These are phyloP conservation scores for Gymnopithys bicolor DNA, from an alignment of 2,797 vertebrate species.

Conservation along the genomic window DNA sequence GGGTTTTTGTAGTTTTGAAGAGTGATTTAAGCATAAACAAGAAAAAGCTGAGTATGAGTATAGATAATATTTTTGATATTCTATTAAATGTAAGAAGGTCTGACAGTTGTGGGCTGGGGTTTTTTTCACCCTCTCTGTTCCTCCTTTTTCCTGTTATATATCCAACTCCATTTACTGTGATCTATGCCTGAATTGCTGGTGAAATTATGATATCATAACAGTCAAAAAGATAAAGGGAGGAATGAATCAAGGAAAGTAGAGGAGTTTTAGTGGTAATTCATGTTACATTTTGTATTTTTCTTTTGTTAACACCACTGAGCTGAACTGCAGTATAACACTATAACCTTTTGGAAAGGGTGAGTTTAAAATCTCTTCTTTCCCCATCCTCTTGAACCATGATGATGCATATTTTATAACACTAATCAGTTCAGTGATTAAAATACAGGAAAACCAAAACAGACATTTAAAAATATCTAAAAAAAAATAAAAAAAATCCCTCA, in stretches of 20 bases:
- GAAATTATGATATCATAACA: slow-evolving; percentile 49
- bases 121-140: rapidly evolving
- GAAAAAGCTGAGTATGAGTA: neutral
- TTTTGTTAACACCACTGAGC: neutral
- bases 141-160: neutral
- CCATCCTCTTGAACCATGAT: neutral
- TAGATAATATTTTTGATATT: neutral
- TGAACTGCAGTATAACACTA: neutral
- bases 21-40: neutral
- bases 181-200: slow-evolving; percentile 13
- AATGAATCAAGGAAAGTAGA: slow-evolving; percentile 38
- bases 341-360: neutral
- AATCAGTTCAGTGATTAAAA: slow-evolving; percentile 37
- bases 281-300: slow-evolving; percentile 1
- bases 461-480: neutral
- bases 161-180: slow-evolving; percentile 12
- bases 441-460: neutral
- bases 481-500: neutral
- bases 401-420: neutral
- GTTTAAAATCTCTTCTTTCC: neutral
- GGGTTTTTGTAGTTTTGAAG: rapidly evolving
- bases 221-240: slow-evolving; percentile 30
- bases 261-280: neutral
- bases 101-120: neutral
- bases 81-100: neutral